phyloP scores from a whole-genome alignment of 2,888 invertebrate genomes.

The Artemia sp. region DNA sequence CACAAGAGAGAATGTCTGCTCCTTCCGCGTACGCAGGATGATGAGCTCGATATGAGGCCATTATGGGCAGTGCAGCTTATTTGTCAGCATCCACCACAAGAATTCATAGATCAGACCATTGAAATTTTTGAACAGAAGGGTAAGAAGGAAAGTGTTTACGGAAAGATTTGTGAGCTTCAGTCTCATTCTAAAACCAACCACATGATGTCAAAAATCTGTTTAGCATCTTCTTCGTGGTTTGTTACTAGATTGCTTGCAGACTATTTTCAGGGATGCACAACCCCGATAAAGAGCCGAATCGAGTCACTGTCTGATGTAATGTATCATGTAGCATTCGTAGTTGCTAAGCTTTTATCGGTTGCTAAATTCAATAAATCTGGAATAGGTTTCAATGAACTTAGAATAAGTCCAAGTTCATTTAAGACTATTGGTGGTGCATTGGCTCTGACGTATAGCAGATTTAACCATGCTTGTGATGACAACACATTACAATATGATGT shows the following conservation, averaged over 20 bases:
- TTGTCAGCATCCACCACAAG: neutral
- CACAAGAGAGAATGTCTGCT: slow-evolving; percentile 1
- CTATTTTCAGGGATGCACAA: neutral
- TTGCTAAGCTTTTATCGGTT: neutral
- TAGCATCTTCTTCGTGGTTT: neutral
- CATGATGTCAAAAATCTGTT: slow-evolving; percentile 1
- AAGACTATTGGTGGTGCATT: neutral
- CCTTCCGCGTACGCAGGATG: neutral
- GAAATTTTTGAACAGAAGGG: neutral
- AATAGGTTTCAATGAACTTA: neutral
- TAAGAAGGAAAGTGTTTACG: neutral
- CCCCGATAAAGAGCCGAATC: neutral
- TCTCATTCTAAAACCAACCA: neutral
- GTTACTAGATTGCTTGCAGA: neutral
- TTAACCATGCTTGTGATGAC: slow-evolving; percentile 5
- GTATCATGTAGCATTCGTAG: neutral
- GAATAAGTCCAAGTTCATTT: neutral
- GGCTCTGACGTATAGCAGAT: neutral
- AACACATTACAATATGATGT: neutral
- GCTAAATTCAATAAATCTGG: neutral
- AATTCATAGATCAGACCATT: slow-evolving; percentile 4
- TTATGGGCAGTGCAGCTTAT: neutral
- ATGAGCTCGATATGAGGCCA: neutral
- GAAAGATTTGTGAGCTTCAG: slow-evolving; percentile 6
- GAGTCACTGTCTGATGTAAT: neutral